Base-by-base conservation (phyloP, 2,113 vertebrate species). In the Empidonax traillii region DNA sequence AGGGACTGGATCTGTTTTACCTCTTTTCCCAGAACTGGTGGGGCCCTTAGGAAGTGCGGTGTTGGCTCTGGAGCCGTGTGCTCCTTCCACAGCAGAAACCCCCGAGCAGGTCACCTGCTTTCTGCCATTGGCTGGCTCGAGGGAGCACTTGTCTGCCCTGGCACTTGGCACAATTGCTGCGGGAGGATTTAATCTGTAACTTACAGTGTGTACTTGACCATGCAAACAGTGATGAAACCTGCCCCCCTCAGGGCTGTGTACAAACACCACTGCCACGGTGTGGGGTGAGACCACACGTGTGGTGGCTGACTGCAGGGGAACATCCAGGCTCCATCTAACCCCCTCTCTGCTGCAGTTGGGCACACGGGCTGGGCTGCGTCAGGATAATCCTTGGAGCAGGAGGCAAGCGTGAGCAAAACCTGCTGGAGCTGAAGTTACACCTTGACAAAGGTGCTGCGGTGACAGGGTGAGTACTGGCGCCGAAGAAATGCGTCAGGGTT, bases 191-290 rank as follows among this genome's bases (percentile, higher is more conserved):
- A 23, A 43, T 23, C 80, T 63, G 22, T 74, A 67, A 63, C 25
- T 71, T 58, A 9, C 21, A 55, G 31, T 0, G 0, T 3, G 3
- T 49, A 37, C 27, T 67, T 33, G 11, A 75, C 43, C 71, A 16
- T 35, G 49, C 53, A 88, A 72, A 79, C 31, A 67, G 1, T 25
- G 52, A 27, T 52, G 35, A 66, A 94, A 75, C 10, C 14, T 2
- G 0, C 17, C 47, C 53, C 6, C 19, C 0, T 22, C 39, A 41
- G 20, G 66, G 43, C 52, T 46, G 44, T 0, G 0, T 47, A 30
- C 10, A 39, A 91, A 76, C 23, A 28, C 10, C 0, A 37, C 37
- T 1, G 4, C 27, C 28, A 14, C 8, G 20, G 19, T 47, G 46
- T 35, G 12, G 51, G 6, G 2, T 49, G 72, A 93, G 39, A 31